Conservation (phyloP, 1,140 invertebrate species). For the Zophobas atratus region DNA sequence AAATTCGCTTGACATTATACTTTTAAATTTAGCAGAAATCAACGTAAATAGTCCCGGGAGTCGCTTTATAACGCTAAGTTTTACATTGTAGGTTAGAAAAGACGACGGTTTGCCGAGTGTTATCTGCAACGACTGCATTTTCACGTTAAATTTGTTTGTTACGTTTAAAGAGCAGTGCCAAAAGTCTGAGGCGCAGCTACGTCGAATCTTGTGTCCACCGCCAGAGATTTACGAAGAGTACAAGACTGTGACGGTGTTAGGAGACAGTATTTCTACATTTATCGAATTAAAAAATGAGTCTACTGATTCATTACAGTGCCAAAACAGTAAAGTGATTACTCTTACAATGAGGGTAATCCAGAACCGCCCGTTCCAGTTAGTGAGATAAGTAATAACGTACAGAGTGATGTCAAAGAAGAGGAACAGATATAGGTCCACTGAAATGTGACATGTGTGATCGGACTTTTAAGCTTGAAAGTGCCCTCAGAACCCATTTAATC, state of each 20-base stretch:
- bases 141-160: slow-evolving; percentile 53
- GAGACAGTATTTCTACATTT: slow-evolving; percentile 41
- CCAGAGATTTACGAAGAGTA: slow-evolving; percentile 44
- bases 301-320: background rate
- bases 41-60: slow-evolving; percentile 51
- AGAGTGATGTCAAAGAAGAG: slow-evolving; percentile 7
- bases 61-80: slow-evolving; percentile 2
- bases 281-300: slow-evolving; percentile 16
- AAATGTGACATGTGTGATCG: slow-evolving; percentile 58
- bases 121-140: slow-evolving; percentile 59
- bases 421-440: background rate
- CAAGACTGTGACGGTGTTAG: slow-evolving; percentile 49
- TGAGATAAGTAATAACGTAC: background rate
- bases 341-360: slow-evolving; percentile 18
- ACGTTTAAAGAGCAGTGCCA: slow-evolving; percentile 59
- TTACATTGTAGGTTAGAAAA: slow-evolving; percentile 51
- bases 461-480: slow-evolving; percentile 55
- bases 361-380: background rate
- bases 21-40: slow-evolving; percentile 55
- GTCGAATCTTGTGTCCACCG: slow-evolving; percentile 38
- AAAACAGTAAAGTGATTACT: slow-evolving; percentile 15
- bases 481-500: slow-evolving; percentile 55
- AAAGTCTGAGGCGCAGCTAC: slow-evolving; percentile 57
- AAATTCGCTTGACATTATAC: slow-evolving; percentile 54
- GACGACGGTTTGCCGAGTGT: slow-evolving; percentile 58